Evolutionary conservation across 2,888 invertebrate genomes (phyloP).

Genomic region (Onchidella celtica): DNA sequence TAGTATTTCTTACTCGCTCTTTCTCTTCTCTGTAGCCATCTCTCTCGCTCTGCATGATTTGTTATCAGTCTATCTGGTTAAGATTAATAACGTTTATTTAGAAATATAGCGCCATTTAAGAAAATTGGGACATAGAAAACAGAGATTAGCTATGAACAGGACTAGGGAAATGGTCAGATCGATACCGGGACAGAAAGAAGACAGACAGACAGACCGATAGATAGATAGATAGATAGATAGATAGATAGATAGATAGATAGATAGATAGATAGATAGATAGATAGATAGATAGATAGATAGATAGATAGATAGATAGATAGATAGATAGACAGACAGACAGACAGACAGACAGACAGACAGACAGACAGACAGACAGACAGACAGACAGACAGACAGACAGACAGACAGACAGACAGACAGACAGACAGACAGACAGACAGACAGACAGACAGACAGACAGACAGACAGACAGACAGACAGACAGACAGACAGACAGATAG

Average conservation of each 20-base stretch:
- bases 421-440: constrained; percentile 23
- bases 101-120: no score
- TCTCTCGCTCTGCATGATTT: no score
- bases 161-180: neutral
- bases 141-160: neutral
- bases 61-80: no score
- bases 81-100: neutral
- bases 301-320: neutral
- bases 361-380: neutral
- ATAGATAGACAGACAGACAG: no score
- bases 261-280: neutral
- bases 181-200: neutral
- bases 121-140: neutral
- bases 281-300: neutral
- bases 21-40: no score
- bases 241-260: neutral
- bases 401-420: neutral
- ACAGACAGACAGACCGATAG: neutral
- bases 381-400: neutral
- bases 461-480: no score
- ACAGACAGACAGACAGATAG: no score
- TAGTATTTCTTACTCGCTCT: no score
- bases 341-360: neutral
- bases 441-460: neutral
- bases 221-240: neutral